Evolutionary conservation across 2,888 invertebrate genomes (phyloP).

Genomic region (Phortica okadai): DNA sequence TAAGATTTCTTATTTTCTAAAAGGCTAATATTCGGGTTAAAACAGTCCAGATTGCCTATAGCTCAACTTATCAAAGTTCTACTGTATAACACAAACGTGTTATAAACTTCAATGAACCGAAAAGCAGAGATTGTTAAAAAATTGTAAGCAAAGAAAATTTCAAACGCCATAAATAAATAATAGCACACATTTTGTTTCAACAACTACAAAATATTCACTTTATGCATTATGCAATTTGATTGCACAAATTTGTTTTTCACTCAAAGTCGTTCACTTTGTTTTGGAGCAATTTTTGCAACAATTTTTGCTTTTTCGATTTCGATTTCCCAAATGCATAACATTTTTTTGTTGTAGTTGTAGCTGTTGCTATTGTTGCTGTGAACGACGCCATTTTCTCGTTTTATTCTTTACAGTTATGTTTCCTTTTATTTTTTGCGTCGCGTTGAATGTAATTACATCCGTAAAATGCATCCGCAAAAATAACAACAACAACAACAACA

Average conservation of each 20-base stretch:
- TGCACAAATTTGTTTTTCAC: background rate
- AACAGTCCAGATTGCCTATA: no score
- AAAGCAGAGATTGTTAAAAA: no score
- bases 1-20: no score
- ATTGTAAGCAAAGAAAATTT: no score
- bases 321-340: slow-evolving; percentile 19
- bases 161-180: no score
- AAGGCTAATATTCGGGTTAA: no score
- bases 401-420: background rate
- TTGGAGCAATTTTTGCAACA: background rate
- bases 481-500: background rate
- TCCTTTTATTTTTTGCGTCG: slow-evolving; percentile 3
- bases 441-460: slow-evolving; percentile 29
- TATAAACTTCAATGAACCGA: no score
- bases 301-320: slow-evolving; percentile 6
- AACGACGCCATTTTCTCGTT: background rate
- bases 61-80: no score
- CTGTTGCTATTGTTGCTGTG: background rate
- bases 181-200: no score
- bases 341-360: background rate
- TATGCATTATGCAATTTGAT: background rate
- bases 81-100: no score
- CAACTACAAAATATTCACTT: no score
- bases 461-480: slow-evolving; percentile 2
- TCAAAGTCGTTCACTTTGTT: background rate